Percentiles rank a stretch among this genome's conserved stretches.
Evolutionary conservation across 2,797 vertebrate genomes (phyloP).

Genomic region (Sebastes elongatus): DNA sequence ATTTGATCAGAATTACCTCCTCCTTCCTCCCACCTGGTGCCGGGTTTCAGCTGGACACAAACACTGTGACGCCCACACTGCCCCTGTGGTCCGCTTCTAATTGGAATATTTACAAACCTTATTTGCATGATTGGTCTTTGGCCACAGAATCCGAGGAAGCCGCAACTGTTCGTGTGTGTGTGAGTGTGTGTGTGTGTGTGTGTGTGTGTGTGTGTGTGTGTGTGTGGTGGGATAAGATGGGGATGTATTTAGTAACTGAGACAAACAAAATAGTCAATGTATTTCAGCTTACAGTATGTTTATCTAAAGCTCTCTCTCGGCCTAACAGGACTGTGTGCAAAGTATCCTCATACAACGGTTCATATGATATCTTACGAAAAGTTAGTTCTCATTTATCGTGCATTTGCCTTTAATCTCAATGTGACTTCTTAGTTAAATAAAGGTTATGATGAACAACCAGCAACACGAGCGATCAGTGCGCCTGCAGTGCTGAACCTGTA

Average conservation of each 20-base stretch:
- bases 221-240: neutral
- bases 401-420: too few relatives aligned
- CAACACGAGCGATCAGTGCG: too few relatives aligned
- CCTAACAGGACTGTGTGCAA: neutral
- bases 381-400: too few relatives aligned
- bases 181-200: neutral
- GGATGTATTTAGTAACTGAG: neutral
- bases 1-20: neutral
- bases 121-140: slow-evolving; percentile 40
- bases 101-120: slow-evolving; percentile 29
- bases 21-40: slow-evolving; percentile 18
- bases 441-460: too few relatives aligned
- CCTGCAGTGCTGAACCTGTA: too few relatives aligned
- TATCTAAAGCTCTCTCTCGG: neutral
- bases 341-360: too few relatives aligned
- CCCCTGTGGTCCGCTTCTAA: slow-evolving; percentile 12
- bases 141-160: neutral
- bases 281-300: neutral
- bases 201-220: neutral
- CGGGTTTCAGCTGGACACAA: slow-evolving; percentile 12
- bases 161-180: neutral
- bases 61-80: slow-evolving; percentile 9
- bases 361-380: too few relatives aligned
- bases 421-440: too few relatives aligned
- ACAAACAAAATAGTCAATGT: neutral